Percentiles rank a stretch among this genome's conserved stretches.
These are phyloP conservation scores for Oryzias melastigma DNA, from an alignment of 2,113 vertebrate genomes.

Conservation along the genomic window DNA sequence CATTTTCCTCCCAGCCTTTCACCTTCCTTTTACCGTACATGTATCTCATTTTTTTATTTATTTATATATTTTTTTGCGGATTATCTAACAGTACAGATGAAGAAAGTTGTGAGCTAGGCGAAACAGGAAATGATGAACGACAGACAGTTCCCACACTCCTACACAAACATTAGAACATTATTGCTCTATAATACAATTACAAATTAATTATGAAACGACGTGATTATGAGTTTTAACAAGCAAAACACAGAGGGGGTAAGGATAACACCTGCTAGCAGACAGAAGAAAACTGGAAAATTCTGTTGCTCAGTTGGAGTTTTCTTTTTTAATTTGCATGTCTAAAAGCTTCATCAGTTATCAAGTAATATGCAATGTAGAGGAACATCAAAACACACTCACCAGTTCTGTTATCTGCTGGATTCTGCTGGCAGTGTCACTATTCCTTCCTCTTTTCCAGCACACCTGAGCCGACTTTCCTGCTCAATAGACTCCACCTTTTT, in stretches of 20 bases:
- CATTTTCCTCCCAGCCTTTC: constrained; percentile 13
- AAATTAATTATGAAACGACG: constrained; percentile 16
- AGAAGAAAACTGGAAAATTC: too few relatives aligned
- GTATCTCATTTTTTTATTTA: background rate
- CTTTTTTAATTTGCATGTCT: background rate
- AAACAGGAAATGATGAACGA: constrained; percentile 58
- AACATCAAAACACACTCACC: constrained; percentile 8
- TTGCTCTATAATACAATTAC: constrained; percentile 50
- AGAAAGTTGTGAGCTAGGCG: constrained; percentile 29
- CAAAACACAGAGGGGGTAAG: constrained; percentile 22
- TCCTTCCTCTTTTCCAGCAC: constrained; percentile 10
- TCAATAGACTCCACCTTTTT: constrained; percentile 44
- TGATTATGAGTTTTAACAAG: constrained; percentile 22
- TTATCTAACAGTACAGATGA: constrained; percentile 42
- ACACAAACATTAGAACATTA: constrained; percentile 31
- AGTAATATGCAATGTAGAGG: background rate
- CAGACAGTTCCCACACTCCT: constrained; percentile 52
- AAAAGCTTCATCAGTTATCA: background rate
- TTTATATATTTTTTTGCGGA: constrained; percentile 14
- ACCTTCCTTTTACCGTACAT: constrained; percentile 3
- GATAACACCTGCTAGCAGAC: constrained; percentile 33
- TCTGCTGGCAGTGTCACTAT: background rate
- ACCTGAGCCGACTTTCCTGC: constrained; percentile 39
- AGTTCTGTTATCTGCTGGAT: constrained; percentile 2
- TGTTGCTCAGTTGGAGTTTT: background rate